Evolutionary conservation across 1,140 invertebrate species (phyloP), one percentile per base, ranked within the genome.

Genomic region (Euschistus heros): DNA sequence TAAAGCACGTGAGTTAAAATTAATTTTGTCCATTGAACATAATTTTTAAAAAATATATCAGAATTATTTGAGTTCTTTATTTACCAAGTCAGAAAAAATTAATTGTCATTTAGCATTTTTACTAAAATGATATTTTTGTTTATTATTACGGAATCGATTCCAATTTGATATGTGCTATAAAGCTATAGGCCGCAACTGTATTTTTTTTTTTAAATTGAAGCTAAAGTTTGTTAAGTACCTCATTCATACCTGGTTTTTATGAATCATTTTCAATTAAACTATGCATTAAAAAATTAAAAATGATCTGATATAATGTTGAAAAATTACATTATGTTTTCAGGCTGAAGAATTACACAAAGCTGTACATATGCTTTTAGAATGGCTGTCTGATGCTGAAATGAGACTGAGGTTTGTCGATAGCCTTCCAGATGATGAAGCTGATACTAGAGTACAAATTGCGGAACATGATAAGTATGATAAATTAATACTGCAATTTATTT

Each of bases 361-460:
- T 5, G 92, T 97, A 17, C 92, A 97, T 74, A 87, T 92, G 77
- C 78, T 99, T 0, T 80, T 98, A 3, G 92, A 97, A 74, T 99
- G 95, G 95, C 76, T 99, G 4, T 92, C 91, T 22, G 91, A 96
- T 75, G 92, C 93, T 2, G 95, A 98, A 77, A 91, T 91, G 81
- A 91, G 92, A 71, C 77, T 98, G 0, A 80, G 92, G 69, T 93
- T 93, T 78, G 85, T 89, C 54, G 92, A 91, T 46, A 84, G 85
- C 57, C 77, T 93, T 13, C 92, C 94, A 0, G 94, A 97, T 68
- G 91, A 93, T 68, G 94, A 97, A 73, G 86, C 89, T 63, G 88
- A 91, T 67, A 89, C 94, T 0, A 82, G 86, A 60, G 84, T 87
- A 64, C 88, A 96, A 71, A 79, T 94, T 62, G 82, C 85, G 68